A percentile compares a stretch with the other conserved stretches of the same genome.
Evolutionary conservation across 2,113 vertebrate genomes (phyloP).

Genomic region (Cololabis saira): DNA sequence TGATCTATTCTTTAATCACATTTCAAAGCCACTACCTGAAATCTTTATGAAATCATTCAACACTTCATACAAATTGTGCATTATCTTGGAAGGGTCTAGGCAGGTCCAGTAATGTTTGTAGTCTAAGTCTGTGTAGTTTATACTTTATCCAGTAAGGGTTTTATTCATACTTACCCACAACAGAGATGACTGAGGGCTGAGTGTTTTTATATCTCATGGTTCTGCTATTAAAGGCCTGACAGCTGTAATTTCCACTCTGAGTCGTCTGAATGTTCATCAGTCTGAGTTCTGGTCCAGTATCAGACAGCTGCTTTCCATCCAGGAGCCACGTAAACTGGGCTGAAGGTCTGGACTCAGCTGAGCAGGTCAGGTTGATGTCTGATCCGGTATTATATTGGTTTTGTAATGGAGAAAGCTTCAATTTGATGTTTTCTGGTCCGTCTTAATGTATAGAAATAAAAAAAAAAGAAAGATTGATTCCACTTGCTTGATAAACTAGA

Average conservation of each 20-base stretch:
- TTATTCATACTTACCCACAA: neutral
- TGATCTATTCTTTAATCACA: too few species aligned
- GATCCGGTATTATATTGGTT: slow-evolving; percentile 30
- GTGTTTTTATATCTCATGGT: slow-evolving; percentile 53
- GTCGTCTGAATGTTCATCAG: slow-evolving; percentile 39
- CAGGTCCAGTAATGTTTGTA: too few species aligned
- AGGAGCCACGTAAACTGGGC: slow-evolving; percentile 13
- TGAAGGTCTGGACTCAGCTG: slow-evolving; percentile 54
- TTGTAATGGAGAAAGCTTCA: neutral
- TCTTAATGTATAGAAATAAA: slow-evolving; percentile 17
- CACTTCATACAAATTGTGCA: too few species aligned
- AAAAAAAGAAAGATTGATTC: neutral
- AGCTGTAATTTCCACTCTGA: slow-evolving; percentile 68
- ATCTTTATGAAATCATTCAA: too few species aligned
- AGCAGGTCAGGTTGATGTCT: slow-evolving; percentile 45
- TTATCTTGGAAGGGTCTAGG: too few species aligned
- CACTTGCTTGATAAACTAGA: too few species aligned
- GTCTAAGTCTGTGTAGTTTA: too few species aligned
- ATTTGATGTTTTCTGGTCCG: slow-evolving; percentile 44
- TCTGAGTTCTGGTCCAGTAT: slow-evolving; percentile 35
- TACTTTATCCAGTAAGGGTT: too few species aligned
- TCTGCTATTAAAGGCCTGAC: slow-evolving; percentile 57
- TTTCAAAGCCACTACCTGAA: too few species aligned
- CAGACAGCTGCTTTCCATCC: slow-evolving; percentile 26
- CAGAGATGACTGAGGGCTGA: neutral